These are phyloP conservation scores for Salvator merianae DNA, from an alignment of 2,113 vertebrate genomes.

Conservation along the genomic window DNA sequence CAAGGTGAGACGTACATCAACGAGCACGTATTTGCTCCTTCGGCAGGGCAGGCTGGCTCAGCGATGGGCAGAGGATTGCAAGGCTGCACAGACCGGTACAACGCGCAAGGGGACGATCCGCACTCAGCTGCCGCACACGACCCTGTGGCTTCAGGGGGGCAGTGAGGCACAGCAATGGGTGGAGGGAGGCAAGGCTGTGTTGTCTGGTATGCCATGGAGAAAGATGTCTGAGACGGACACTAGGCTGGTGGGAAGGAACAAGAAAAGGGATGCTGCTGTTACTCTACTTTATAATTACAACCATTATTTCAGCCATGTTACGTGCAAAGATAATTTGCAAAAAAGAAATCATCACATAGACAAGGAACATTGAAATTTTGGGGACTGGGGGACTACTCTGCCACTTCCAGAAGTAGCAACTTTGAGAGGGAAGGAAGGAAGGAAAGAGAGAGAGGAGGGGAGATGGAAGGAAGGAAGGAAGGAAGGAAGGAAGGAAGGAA, in stretches of 20 bases:
- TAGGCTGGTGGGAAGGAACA: neutral
- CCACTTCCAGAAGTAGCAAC: no score
- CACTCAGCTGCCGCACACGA: neutral
- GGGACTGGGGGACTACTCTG: neutral
- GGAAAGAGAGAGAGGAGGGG: neutral
- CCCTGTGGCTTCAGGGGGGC: neutral
- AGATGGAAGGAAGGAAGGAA: neutral
- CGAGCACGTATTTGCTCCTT: fast-evolving
- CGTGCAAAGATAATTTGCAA: neutral
- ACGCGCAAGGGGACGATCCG: neutral
- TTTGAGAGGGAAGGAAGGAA: no score
- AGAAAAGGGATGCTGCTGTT: neutral
- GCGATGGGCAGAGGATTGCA: fast-evolving
- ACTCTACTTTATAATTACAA: neutral
- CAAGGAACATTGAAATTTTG: neutral
- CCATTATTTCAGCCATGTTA: neutral
- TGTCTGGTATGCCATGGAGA: neutral
- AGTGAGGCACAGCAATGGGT: fast-evolving
- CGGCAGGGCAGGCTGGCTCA: fast-evolving
- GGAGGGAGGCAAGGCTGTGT: slow-evolving; percentile 11
- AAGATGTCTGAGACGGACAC: neutral
- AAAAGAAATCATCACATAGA: neutral
- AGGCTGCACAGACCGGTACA: neutral
- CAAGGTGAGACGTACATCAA: fast-evolving
- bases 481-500: no score